Evolutionary conservation across 2,888 invertebrate species (phyloP).

Genomic region (Creontiades dilutus): DNA sequence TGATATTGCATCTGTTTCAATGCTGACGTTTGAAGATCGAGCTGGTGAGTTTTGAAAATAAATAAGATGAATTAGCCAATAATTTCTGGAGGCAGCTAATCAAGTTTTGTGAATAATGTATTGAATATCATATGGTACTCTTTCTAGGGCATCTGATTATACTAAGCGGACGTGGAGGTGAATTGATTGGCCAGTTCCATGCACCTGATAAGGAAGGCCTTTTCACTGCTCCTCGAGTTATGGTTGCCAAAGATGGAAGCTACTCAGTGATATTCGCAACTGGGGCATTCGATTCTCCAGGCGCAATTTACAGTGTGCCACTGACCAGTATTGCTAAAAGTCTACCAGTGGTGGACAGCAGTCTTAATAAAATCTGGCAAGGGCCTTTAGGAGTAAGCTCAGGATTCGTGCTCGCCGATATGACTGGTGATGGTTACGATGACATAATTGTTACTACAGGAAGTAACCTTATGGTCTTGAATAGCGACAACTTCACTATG

Average conservation of each 20-base stretch:
- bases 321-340: slow-evolving; percentile 78
- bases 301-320: slow-evolving; percentile 84
- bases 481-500: slow-evolving; percentile 84
- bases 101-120: too few relatives aligned
- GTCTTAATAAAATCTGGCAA: slow-evolving; percentile 65
- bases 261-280: slow-evolving; percentile 85
- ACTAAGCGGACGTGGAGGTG: slow-evolving; percentile 85
- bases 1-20: background rate
- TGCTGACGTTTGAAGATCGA: background rate
- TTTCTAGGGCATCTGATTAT: slow-evolving; percentile 83
- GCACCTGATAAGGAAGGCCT: slow-evolving; percentile 85
- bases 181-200: slow-evolving; percentile 82
- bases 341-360: background rate
- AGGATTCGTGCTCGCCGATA: slow-evolving; percentile 84
- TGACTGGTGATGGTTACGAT: slow-evolving; percentile 85
- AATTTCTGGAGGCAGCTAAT: too few relatives aligned
- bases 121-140: background rate
- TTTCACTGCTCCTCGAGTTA: slow-evolving; percentile 86
- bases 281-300: slow-evolving; percentile 86
- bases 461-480: slow-evolving; percentile 86
- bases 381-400: slow-evolving; percentile 77
- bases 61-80: too few relatives aligned
- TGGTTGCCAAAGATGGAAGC: slow-evolving; percentile 83
- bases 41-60: background rate
- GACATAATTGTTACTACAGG: slow-evolving; percentile 88